A percentile compares a stretch with the other conserved stretches of the same genome.
Evolutionary conservation across 2,113 vertebrate species (phyloP).

Genomic region (Pseudolaguvia tuberculata): DNA sequence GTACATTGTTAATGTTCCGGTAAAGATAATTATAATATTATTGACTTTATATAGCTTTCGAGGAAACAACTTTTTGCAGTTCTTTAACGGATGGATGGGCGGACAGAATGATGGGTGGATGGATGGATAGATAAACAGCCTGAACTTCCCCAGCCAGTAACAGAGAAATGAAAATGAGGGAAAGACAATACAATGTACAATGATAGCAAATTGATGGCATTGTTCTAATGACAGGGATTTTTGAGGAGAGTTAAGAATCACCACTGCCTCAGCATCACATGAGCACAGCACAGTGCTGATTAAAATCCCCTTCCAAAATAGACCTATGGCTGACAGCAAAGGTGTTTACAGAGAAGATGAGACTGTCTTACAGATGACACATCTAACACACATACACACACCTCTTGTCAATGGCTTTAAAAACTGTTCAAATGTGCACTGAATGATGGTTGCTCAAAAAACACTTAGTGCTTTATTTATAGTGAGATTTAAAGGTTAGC

Average conservation of each 20-base stretch:
- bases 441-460: background rate
- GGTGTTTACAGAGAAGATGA: slow-evolving; percentile 73
- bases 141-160: background rate
- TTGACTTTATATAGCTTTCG: no score
- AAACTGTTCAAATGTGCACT: background rate
- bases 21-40: no score
- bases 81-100: no score
- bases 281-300: slow-evolving; percentile 72
- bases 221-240: slow-evolving; percentile 39
- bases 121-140: background rate
- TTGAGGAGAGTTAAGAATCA: slow-evolving; percentile 71
- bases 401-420: slow-evolving; percentile 41
- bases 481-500: background rate
- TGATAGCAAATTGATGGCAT: background rate
- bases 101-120: no score
- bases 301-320: slow-evolving; percentile 71
- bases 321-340: slow-evolving; percentile 74
- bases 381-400: slow-evolving; percentile 56
- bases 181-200: background rate
- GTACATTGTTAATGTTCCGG: no score
- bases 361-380: slow-evolving; percentile 77
- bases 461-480: background rate
- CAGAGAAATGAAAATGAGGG: background rate
- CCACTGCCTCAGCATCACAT: slow-evolving; percentile 76
- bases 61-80: no score